Evolutionary conservation across 2,113 vertebrate genomes (phyloP).

Genomic region (Falcunculus frontatus): DNA sequence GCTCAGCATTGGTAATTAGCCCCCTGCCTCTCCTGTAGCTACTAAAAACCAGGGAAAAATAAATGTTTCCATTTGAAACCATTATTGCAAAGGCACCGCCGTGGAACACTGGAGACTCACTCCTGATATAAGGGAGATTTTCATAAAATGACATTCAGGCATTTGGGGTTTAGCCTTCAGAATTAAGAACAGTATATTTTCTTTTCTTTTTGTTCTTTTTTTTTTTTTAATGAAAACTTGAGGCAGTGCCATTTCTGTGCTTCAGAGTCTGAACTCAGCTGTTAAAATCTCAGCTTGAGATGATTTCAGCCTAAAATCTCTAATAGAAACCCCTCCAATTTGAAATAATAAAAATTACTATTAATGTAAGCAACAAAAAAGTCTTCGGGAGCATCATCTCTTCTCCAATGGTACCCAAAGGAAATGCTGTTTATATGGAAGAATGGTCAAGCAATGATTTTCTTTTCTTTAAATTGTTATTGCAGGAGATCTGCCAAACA

Average conservation of each 20-base stretch:
- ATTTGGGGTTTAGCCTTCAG: not conserved
- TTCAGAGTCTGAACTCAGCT: not conserved
- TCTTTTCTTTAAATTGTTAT: not conserved
- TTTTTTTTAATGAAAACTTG: not conserved
- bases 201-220: not conserved
- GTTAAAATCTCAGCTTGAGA: slow-evolving; percentile 2
- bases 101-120: slow-evolving; percentile 5
- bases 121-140: slow-evolving; percentile 14
- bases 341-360: not conserved
- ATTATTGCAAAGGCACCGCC: slow-evolving; percentile 32
- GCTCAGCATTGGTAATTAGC: slow-evolving; percentile 23
- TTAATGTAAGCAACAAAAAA: not conserved
- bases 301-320: not conserved
- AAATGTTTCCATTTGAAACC: slow-evolving; percentile 47
- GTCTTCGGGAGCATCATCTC: not conserved
- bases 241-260: not conserved
- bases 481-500: not conserved
- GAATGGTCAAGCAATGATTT: not conserved
- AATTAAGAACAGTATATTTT: not conserved
- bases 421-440: not conserved
- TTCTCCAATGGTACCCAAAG: not conserved
- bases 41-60: slow-evolving; percentile 31
- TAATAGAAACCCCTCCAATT: not conserved
- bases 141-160: slow-evolving; percentile 24
- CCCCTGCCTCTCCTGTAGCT: slow-evolving; percentile 13